Base-by-base conservation (phyloP, 2,888 invertebrate species). In the Drosophila algonquin region DNA sequence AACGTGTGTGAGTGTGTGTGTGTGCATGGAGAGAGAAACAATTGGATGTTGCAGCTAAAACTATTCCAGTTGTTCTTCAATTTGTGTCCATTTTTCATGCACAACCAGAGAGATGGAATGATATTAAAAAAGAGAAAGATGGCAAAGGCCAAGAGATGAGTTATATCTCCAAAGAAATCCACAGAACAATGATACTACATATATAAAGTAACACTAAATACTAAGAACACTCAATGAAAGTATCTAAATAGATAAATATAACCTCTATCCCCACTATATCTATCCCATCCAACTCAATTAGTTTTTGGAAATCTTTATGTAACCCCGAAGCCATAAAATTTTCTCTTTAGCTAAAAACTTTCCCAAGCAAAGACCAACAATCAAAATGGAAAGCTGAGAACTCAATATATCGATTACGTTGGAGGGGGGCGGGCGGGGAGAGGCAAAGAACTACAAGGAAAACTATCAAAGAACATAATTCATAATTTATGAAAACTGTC, bases 401-500 rank as follows among this genome's bases (percentile, higher is more conserved):
- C 16, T 47, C 18, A 47, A 40, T 40, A 58, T 58, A 58, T 58
- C 58, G 58, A 58, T 58, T 48, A 58, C 50, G 40, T 40, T 50
- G 32, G 40, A 27, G 40, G 40, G 12, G n/a, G 9, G 35, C 18
- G n/a, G 3, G n/a, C 0, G 32, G 32, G 30, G 30, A 3, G 9
- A 2, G 9, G 10, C 4, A 1, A 12, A 35, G 12, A 60, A 74
- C 53, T 62, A 70, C 79, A 81, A 35, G 24, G 54, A 53, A 69
- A 76, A 79, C 79, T 76, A 70, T 60, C 63, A 72, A 69, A 79
- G 67, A 54, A 61, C 55, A 75, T 70, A 77, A 75, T 77, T 79
- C 77, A 80, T 80, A 80, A 82, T 72, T 72, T 75, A 65, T 73
- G 81, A 73, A 78, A 74, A 75, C 40, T 40, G 40, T 40, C 40